Conservation (phyloP, 2,888 invertebrate genomes). For the Callyntrura sp. region DNA sequence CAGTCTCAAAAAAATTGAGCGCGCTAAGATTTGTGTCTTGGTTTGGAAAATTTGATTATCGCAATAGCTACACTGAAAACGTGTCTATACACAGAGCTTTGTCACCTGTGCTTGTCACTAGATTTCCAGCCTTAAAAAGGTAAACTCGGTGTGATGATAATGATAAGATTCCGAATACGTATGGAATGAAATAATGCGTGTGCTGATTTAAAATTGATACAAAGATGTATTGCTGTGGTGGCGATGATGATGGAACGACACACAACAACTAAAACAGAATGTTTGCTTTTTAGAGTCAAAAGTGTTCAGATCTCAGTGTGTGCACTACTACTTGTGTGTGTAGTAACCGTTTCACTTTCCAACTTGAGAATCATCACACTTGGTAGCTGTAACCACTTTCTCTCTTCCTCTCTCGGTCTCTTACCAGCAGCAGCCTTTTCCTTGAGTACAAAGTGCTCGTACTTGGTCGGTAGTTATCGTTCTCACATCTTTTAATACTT, state of each 20-base stretch:
- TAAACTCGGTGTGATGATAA: not conserved
- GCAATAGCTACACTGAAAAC: too few species aligned
- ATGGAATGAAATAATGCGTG: conserved; percentile 23
- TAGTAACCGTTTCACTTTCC: conserved; percentile 62
- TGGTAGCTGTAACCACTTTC: conserved; percentile 60
- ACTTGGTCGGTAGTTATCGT: conserved; percentile 67
- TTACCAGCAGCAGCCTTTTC: not conserved
- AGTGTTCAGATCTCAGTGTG: conserved; percentile 61
- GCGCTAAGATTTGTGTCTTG: too few species aligned
- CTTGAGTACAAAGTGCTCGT: conserved; percentile 56
- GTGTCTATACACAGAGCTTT: too few species aligned
- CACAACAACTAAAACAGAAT: conserved; percentile 50
- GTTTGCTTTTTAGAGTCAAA: conserved; percentile 52
- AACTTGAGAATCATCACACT: conserved; percentile 55
- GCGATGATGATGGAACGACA: conserved; percentile 46
- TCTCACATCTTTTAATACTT: conserved; percentile 62
- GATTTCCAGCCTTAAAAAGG: not conserved
- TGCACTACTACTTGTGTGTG: conserved; percentile 50
- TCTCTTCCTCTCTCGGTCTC: conserved; percentile 46
- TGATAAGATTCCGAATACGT: too few species aligned
- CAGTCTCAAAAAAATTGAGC: not conserved
- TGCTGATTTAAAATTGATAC: conserved; percentile 42
- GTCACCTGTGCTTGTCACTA: too few species aligned
- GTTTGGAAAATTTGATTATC: too few species aligned
- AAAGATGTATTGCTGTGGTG: conserved; percentile 35